Conservation (phyloP, 2,113 vertebrate genomes). For the Neolamprologus kungweensis region DNA sequence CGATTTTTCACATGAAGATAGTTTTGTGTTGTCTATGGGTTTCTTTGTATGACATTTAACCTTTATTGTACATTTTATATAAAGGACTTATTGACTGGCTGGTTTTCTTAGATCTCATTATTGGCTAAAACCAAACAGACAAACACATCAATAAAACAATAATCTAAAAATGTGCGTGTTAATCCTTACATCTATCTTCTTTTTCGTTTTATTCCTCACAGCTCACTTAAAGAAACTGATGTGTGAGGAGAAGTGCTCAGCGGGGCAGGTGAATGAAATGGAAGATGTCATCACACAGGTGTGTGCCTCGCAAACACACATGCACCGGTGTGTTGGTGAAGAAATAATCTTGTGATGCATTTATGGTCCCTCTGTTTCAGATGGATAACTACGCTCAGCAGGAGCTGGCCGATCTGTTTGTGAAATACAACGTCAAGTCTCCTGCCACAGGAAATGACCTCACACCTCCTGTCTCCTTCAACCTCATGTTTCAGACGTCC, state of each 20-base stretch:
- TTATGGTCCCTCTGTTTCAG: conserved; percentile 52
- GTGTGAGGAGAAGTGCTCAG: conserved; percentile 93
- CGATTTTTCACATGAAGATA: neutral
- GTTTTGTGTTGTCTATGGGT: neutral
- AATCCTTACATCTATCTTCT: neutral
- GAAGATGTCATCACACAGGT: conserved; percentile 90
- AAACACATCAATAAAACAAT: neutral
- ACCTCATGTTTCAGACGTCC: conserved; percentile 98
- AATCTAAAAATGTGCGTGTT: neutral
- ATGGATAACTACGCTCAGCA: conserved; percentile 93
- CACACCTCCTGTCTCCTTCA: conserved; percentile 88
- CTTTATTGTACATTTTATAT: neutral
- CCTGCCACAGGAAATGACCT: conserved; percentile 93
- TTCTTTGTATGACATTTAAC: neutral
- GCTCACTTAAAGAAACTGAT: conserved; percentile 95
- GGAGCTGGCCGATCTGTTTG: conserved; percentile 87
- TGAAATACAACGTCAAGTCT: conserved; percentile 93
- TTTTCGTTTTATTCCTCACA: conserved; percentile 22
- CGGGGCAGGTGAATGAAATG: conserved; percentile 90
- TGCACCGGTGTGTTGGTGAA: neutral
- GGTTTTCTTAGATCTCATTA: neutral
- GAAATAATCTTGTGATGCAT: neutral
- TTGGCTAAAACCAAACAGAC: neutral
- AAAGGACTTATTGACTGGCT: neutral
- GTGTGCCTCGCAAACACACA: neutral